Percentiles rank a stretch among this genome's conserved stretches.
These are phyloP conservation scores for Drymonia ruficornis DNA, from an alignment of 2,888 invertebrate genomes.

Conservation along the genomic window DNA sequence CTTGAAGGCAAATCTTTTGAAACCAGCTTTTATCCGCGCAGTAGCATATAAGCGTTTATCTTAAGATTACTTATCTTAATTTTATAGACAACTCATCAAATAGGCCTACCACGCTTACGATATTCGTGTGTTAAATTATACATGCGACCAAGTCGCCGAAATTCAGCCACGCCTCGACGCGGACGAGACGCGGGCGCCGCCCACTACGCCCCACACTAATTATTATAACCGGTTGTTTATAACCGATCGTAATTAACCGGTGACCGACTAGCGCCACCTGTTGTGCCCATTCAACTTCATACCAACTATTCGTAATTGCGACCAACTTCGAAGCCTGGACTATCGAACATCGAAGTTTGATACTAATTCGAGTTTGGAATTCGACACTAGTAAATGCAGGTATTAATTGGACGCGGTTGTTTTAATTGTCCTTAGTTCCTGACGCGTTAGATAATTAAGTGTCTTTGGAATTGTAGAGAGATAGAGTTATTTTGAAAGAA, in stretches of 20 bases:
- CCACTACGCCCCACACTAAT: slow-evolving; percentile 79
- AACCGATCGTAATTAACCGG: slow-evolving; percentile 71
- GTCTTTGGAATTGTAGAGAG: no score
- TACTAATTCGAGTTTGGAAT: slow-evolving; percentile 27
- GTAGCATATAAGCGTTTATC: background rate
- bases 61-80: background rate
- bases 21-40: no score
- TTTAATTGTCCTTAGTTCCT: background rate
- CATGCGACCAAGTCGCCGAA: slow-evolving; percentile 60
- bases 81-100: slow-evolving; percentile 34
- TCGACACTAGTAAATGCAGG: background rate
- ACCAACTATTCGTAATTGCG: slow-evolving; percentile 50
- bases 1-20: no score
- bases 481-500: no score
- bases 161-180: slow-evolving; percentile 58
- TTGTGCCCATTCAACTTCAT: slow-evolving; percentile 49
- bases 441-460: background rate
- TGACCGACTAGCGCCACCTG: slow-evolving; percentile 71
- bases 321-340: slow-evolving; percentile 34
- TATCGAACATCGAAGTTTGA: slow-evolving; percentile 36
- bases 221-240: slow-evolving; percentile 81
- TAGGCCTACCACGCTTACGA: slow-evolving; percentile 46
- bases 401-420: background rate
- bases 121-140: slow-evolving; percentile 57
- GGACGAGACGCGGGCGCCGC: slow-evolving; percentile 58